These are phyloP conservation scores for Dromas ardeola DNA, from an alignment of 2,113 vertebrate species.

Conservation along the genomic window DNA sequence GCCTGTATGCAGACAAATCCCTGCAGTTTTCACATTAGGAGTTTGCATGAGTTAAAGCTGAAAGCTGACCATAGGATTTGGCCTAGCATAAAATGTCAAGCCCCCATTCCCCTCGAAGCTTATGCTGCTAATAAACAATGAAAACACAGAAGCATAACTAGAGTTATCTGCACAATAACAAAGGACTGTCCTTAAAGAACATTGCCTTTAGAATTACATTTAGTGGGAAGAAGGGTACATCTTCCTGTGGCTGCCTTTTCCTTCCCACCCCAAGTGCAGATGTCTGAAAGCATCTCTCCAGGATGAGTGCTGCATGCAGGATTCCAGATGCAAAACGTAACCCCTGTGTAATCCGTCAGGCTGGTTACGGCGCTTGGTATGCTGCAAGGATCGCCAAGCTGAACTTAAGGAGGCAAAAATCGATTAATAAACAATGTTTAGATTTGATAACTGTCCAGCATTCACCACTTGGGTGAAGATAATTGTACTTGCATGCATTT, in stretches of 20 bases:
- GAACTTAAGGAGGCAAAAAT: constrained; percentile 57
- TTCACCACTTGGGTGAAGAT: constrained; percentile 13
- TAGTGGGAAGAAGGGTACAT: background rate
- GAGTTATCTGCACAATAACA: background rate
- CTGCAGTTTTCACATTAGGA: background rate
- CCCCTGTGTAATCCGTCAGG: constrained; percentile 5
- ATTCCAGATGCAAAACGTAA: background rate
- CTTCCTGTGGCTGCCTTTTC: background rate
- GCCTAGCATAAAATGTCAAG: background rate
- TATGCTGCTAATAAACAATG: background rate
- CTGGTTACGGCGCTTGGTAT: constrained; percentile 15
- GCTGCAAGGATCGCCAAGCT: background rate
- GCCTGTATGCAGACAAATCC: background rate
- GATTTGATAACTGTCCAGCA: constrained; percentile 42
- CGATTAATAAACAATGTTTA: constrained; percentile 31
- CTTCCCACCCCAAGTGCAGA: background rate
- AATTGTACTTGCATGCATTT: constrained; percentile 22
- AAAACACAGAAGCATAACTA: background rate
- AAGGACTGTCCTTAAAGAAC: background rate
- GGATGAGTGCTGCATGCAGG: background rate
- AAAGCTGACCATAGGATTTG: background rate
- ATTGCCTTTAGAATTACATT: background rate
- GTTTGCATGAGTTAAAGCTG: background rate
- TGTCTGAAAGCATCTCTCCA: background rate
- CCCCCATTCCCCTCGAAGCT: background rate